Evolutionary conservation across 2,797 vertebrate species (phyloP), one percentile per base, ranked within the genome.

Genomic region (Ctenochaetus hawaiiensis): DNA sequence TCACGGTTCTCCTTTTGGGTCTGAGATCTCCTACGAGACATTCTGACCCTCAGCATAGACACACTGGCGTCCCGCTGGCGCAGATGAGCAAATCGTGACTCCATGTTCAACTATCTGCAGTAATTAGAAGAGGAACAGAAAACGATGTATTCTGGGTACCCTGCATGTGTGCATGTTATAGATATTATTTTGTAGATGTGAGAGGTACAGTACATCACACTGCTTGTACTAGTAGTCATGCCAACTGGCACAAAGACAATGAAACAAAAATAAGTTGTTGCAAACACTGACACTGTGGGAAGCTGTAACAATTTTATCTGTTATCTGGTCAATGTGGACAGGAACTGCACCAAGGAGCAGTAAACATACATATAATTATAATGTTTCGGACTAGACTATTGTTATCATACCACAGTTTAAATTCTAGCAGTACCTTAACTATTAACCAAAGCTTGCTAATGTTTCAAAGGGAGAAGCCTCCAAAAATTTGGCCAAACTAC

Each of bases 1-100:
- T 96, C 88, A 2, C 97, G 89, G 90, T 97, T 99, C 88, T 97
- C 97, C 75, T 99, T 99, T 54, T 96, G 97, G 0, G 92, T 86
- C 47, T 96, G 70, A 3, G 97, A 98, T 64, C 95, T 95, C 57
- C 97, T 94, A 6, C 95, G 95, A 53, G 96, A 97, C 85, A 96
- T 86, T 88, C 96, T 98, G 0, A 97, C 88, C 71, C 97, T 95
- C 53, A 99, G 87, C 90, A 96, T 93, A 0, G 96, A 95, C 11
- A 95, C 95, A 17, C 96, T 97, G 82, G 87, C 67, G 91, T 97
- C 93, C 78, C 96, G 96, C 84, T 96, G 95, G 51, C 96, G 96
- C 0, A 96, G 90, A 78, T 88, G 75, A 43, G 95, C 67, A 82
- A 97, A 97, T 14, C 93, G 92, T 56, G 96, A 93, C 17, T 95